A percentile compares a stretch with the other conserved stretches of the same genome.
phyloP scores from a whole-genome alignment of 2,888 invertebrate species.

The Aphrophora alni region DNA sequence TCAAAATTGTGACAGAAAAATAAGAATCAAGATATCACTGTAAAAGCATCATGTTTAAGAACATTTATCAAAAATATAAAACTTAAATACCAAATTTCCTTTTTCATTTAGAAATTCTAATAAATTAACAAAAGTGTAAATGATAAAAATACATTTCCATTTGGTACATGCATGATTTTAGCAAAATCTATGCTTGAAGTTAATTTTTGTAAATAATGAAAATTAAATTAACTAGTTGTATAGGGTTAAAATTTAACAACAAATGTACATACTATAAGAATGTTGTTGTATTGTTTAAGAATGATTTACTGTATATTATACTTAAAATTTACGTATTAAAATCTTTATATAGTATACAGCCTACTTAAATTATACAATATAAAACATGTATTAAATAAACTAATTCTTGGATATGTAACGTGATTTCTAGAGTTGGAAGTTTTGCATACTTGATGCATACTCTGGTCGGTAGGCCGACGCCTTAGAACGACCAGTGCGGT shows the following conservation, averaged over 20 bases:
- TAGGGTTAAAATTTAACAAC: neutral
- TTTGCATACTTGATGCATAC: constrained; percentile 72
- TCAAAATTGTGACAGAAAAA: too few species aligned
- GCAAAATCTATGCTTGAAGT: too few species aligned
- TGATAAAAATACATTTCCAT: too few species aligned
- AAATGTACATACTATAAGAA: neutral
- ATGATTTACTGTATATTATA: neutral
- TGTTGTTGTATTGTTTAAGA: neutral
- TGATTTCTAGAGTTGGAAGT: constrained; percentile 66
- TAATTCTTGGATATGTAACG: neutral
- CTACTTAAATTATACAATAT: neutral
- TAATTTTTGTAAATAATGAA: neutral
- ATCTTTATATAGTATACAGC: neutral
- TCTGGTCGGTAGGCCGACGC: constrained; percentile 63
- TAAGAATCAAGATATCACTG: too few species aligned
- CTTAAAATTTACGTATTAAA: neutral
- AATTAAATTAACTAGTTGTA: too few species aligned
- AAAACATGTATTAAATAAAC: neutral
- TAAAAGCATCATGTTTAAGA: too few species aligned
- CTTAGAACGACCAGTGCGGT: constrained; percentile 69
- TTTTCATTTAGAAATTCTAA: neutral
- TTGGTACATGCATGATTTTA: too few species aligned
- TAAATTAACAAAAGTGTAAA: neutral
- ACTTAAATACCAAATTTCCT: too few species aligned
- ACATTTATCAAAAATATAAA: too few species aligned